These are phyloP conservation scores for Asbolus verrucosus DNA, from an alignment of 1,140 invertebrate species.

Conservation along the genomic window DNA sequence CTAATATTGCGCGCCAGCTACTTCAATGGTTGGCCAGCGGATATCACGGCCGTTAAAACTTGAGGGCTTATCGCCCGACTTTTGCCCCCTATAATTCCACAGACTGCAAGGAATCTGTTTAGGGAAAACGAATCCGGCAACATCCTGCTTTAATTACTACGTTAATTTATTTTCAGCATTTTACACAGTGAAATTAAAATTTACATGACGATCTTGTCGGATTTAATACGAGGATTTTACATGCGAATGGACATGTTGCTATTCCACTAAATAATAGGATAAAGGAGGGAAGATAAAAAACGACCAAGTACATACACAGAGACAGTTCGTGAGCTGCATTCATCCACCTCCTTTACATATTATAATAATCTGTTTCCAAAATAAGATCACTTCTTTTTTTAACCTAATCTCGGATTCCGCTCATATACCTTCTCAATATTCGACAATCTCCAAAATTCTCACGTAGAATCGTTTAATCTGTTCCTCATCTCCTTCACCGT, in stretches of 20 bases:
- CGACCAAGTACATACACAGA: slow-evolving; percentile 38
- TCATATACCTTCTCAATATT: slow-evolving; percentile 49
- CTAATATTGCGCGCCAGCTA: slow-evolving; percentile 47
- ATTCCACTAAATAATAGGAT: slow-evolving; percentile 31
- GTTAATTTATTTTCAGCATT: slow-evolving; percentile 42
- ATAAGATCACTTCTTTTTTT: slow-evolving; percentile 52
- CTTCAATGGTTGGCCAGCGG: slow-evolving; percentile 41
- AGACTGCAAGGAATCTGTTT: slow-evolving; percentile 38
- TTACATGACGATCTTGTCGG: slow-evolving; percentile 39
- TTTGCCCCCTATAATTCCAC: slow-evolving; percentile 38
- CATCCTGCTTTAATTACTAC: slow-evolving; percentile 42
- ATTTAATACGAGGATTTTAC: slow-evolving; percentile 30
- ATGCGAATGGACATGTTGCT: slow-evolving; percentile 30
- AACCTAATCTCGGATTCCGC: slow-evolving; percentile 48
- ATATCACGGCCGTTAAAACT: slow-evolving; percentile 50
- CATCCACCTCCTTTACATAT: slow-evolving; percentile 48
- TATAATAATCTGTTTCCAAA: slow-evolving; percentile 51
- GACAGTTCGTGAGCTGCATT: slow-evolving; percentile 46
- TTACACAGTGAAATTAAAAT: slow-evolving; percentile 38
- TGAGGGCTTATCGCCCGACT: slow-evolving; percentile 47
- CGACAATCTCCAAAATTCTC: slow-evolving; percentile 52
- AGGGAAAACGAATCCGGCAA: slow-evolving; percentile 42
- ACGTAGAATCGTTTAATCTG: slow-evolving; percentile 54
- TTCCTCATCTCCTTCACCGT: slow-evolving; percentile 49
- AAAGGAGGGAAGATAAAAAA: slow-evolving; percentile 28